Base-by-base conservation (phyloP, 2,888 invertebrate species). In the Pantelozetes paolii region DNA sequence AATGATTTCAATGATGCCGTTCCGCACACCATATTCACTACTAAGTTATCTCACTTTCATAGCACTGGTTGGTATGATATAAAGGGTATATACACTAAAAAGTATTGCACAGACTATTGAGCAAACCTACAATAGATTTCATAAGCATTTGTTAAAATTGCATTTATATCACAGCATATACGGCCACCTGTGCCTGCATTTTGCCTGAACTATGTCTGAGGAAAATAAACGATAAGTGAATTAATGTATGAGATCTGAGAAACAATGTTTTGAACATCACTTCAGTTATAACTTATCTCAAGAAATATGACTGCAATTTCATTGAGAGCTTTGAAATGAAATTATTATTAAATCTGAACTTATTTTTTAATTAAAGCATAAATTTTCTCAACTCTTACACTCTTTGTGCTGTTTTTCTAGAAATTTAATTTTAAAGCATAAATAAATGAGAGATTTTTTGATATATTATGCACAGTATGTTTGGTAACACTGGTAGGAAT, bases 241-340 rank as follows among this genome's bases (percentile, higher is more conserved):
- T 18, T n/a, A 30, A 62, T 32, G 36, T 11, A 62, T 36, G 30
- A 32, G 62, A 28, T 5, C 23, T 67, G 6, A 20, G 42, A 40
- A 67, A 42, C 67, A 67, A 40, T 67, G 42, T 23, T 23, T 42
- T 42, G 9, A 40, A 40, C 42, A 67, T 36, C 26, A n/a, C 32
- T 64, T 36, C n/a, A 15, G 64, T 36, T 32, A 18, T n/a, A 64
- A 64, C n/a, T 64, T 64, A 64, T 64, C 23, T 67, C 40, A 67
- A 67, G 67, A 67, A 40, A 23, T 67, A 67, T 67, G n/a, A 26
- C 67, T 23, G 42, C 42, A 67, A 67, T 67, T 67, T 67, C n/a
- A 40, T 67, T 67, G 40, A 67, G 42, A 67, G 67, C 67, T 32
- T 62, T 62, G n/a, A 26, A 6, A 62, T 32, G 18, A 18, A 67